Conservation (phyloP, 2,888 invertebrate species). For the Acanthosepion esculentum region DNA sequence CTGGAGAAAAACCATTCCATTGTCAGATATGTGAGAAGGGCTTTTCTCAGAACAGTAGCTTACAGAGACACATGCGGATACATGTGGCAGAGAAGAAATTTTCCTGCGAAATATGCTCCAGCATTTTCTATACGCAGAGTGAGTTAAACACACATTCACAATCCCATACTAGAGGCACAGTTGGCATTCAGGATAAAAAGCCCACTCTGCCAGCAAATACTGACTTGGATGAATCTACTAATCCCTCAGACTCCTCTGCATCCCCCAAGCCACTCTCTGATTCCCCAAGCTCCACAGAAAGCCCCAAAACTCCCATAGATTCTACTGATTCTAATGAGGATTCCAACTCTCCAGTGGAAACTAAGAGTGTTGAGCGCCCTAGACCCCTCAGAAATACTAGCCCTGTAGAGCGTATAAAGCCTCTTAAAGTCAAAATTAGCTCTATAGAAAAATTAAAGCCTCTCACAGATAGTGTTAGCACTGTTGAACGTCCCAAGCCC, state of each 20-base stretch:
- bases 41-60: slow-evolving; percentile 53
- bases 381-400: not conserved
- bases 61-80: slow-evolving; percentile 52
- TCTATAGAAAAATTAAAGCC: not conserved
- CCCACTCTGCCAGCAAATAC: not conserved
- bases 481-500: not conserved
- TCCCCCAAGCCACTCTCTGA: slow-evolving; percentile 14
- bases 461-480: not conserved
- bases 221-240: slow-evolving; percentile 22
- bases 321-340: not conserved
- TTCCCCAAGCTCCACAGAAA: not conserved
- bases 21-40: slow-evolving; percentile 50
- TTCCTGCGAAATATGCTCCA: slow-evolving; percentile 52
- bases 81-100: slow-evolving; percentile 54
- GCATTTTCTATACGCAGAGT: slow-evolving; percentile 51
- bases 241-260: not conserved
- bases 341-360: not conserved
- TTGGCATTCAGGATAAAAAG: not conserved
- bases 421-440: not conserved
- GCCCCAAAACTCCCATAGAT: not conserved
- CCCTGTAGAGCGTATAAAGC: not conserved
- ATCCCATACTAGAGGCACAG: slow-evolving; percentile 51
- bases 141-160: slow-evolving; percentile 52
- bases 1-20: slow-evolving; percentile 23
- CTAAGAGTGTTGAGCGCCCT: not conserved